Conservation (phyloP, 2,113 vertebrate genomes). For the Mormyrus lacerda region DNA sequence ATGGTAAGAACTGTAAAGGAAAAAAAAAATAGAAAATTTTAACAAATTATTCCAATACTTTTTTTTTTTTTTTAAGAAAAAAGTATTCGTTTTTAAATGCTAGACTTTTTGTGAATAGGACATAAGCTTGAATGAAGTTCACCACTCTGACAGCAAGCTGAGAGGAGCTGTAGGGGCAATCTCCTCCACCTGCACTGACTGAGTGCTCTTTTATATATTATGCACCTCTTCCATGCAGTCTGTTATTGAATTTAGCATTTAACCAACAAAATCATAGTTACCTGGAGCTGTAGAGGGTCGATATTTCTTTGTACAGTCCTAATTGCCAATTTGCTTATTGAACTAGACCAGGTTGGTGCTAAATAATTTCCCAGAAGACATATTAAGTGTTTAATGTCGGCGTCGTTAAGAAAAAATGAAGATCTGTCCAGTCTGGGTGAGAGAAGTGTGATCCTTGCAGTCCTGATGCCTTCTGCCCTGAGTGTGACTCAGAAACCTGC, state of each 20-base stretch:
- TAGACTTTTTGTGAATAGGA: slow-evolving; percentile 19
- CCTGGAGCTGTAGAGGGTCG: background rate
- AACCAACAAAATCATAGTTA: background rate
- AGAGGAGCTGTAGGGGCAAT: background rate
- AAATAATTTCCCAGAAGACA: slow-evolving; percentile 2
- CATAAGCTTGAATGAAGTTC: slow-evolving; percentile 26
- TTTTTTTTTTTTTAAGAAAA: slow-evolving; percentile 3
- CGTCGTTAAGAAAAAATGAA: background rate
- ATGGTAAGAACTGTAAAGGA: background rate
- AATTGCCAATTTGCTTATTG: background rate
- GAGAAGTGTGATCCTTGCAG: background rate
- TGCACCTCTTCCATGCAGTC: slow-evolving; percentile 2
- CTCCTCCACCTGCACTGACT: background rate
- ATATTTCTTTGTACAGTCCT: no score
- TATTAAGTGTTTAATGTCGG: background rate
- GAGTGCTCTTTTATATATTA: slow-evolving; percentile 3
- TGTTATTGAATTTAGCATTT: background rate
- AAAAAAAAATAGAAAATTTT: background rate
- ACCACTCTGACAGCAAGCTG: slow-evolving; percentile 13
- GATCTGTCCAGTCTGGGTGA: background rate
- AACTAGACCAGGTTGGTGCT: slow-evolving; percentile 3
- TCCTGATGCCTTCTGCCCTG: background rate
- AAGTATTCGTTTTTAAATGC: slow-evolving; percentile 19
- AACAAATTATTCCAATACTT: slow-evolving; percentile 18
- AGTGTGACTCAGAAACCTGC: slow-evolving; percentile 20